Conservation (phyloP, 92 coral and sea anemone species). For the Palythoa heliodiscus region DNA sequence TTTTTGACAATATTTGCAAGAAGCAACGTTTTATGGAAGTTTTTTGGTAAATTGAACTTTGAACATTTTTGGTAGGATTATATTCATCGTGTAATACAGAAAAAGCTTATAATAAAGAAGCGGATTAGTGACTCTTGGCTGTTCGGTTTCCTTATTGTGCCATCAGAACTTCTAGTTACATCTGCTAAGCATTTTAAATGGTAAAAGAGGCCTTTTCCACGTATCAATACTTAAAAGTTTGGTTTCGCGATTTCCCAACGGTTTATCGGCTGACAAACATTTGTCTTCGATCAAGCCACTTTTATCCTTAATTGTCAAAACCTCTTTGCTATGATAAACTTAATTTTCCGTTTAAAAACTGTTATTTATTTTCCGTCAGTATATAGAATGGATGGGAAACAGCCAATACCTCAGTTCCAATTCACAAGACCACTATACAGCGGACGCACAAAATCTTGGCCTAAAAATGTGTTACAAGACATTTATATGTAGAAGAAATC, state of each 20-base stretch:
- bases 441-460: neutral
- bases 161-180: neutral
- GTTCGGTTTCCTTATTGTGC: too few relatives aligned
- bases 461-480: neutral
- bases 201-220: neutral
- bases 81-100: neutral
- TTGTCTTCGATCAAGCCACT: neutral
- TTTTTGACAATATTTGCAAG: too few relatives aligned
- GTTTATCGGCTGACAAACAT: slow-evolving; percentile 5
- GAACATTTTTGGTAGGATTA: too few relatives aligned
- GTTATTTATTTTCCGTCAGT: slow-evolving; percentile 11
- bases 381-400: neutral
- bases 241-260: neutral
- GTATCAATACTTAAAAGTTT: neutral
- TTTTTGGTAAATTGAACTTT: too few relatives aligned
- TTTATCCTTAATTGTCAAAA: slow-evolving; percentile 26
- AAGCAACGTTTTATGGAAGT: too few relatives aligned
- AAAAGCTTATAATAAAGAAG: neutral
- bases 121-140: neutral
- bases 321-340: slow-evolving; percentile 18
- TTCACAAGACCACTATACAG: neutral
- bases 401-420: neutral
- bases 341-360: slow-evolving; percentile 16
- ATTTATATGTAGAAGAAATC: neutral
- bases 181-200: neutral